Base-by-base conservation (phyloP, 1,140 invertebrate species). In the Drosophila baimaii region DNA sequence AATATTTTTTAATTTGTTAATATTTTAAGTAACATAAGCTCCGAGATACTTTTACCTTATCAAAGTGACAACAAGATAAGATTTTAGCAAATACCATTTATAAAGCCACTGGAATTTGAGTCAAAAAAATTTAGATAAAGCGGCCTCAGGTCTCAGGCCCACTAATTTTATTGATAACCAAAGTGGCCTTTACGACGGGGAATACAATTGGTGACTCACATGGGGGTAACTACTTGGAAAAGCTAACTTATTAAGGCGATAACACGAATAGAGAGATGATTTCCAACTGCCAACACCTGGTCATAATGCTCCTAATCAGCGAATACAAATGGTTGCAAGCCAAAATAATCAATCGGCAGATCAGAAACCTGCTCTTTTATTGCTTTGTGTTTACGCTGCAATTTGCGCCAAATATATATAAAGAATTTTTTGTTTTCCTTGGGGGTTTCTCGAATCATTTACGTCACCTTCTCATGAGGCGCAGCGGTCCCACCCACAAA, bases 271-370 rank as follows among this genome's bases (percentile, higher is more conserved):
- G 29, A 29, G 33, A 9, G 7, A 47, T n/a, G 31, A 66, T 37
- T 47, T 21, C 12, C 31, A 37, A 37, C 19, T 13, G 37, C 21
- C 33, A 66, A 65, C 33, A 52, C 33, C 44, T 68, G 43, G 6
- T 2, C 15, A 62, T 56, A 19, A 33, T 31, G 25, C 9, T 17
- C 15, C 29, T 49, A 49, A 68, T 65, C 44, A n/a, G 12, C 13
- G 1, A 35, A 33, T 21, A 23, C 2, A 15, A 35, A 33, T 21
- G 19, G 19, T 13, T 19, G 17, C 17, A 21, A 19, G 17, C 5
- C 13, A 31, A 57, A 70, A 19, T 27, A 46, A 71, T 57, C 68
- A 70, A 71, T 71, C 64, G 31, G 10, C 63, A 66, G 62, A n/a
- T 27, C 33, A 10, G 27, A 69, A 49, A 44, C 46, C 35, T 35